Evolutionary conservation across 2,797 vertebrate species (phyloP), one percentile per base, ranked within the genome.

Genomic region (Meriones psammophilus): DNA sequence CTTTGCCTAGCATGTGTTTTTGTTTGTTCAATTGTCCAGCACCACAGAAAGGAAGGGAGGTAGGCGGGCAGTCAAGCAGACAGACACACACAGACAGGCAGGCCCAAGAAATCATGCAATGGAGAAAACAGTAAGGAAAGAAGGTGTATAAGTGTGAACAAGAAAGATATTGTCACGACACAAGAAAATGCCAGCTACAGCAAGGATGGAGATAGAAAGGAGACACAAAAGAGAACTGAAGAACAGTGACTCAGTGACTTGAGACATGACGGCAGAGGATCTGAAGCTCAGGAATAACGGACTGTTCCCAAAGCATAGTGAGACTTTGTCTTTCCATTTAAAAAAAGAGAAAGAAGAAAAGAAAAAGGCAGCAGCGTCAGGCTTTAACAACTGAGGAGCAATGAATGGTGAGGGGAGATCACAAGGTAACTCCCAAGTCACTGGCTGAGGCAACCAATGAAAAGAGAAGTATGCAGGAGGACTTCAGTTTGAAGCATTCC

Each of bases 181-280:
- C 4, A 22, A 73, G 33, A 78, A 81, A 56, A 42, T 91, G 56
- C 6, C 83, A 69, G 50, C 18, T 42, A 89, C 22, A 94, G 14
- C 26, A 92, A 81, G 30, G 17, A 78, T 83, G 12, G 39, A 73
- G 36, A 81, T 7, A 3, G 54, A 80, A 60, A 46, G 22, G 81
- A 81, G 17, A 33, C 4, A 84, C 54, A 46, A 62, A 92, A 94
- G n/a, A 89, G 50, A 88, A 58, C 13, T 76, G 92, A 78, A 93
- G 30, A 84, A 28, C n/a, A 54, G 54, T 58, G 36, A 36, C 33
- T 50, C 42, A 6, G 42, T 18, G 5, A 39, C 54, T 28, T 15
- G 22, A 62, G 50, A 81, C 1, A 6, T 8, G 71, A 80, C 1
- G 17, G 18, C 10, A 91, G 28, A 80, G 5, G n/a, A 69, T 2